Conservation (phyloP, 2,113 vertebrate species). For the Phyllopteryx taeniolatus region DNA sequence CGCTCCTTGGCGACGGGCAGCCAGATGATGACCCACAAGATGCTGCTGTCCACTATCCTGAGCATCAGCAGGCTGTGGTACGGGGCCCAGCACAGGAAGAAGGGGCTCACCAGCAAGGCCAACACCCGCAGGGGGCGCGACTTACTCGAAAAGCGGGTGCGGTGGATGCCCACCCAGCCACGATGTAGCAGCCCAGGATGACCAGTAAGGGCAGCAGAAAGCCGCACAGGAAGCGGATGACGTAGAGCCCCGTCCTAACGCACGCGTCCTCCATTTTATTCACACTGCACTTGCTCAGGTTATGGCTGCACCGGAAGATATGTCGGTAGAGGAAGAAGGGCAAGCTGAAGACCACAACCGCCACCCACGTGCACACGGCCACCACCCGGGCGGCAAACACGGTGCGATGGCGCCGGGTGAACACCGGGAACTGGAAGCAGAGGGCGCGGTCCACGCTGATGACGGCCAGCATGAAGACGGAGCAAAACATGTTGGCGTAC, state of each 20-base stretch:
- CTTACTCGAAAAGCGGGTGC: slow-evolving; percentile 56
- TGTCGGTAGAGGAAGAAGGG: slow-evolving; percentile 64
- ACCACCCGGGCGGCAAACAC: slow-evolving; percentile 42
- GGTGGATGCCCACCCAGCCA: slow-evolving; percentile 60
- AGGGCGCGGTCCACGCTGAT: slow-evolving; percentile 78
- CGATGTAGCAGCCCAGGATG: slow-evolving; percentile 66
- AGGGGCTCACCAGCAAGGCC: slow-evolving; percentile 59
- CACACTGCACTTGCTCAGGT: slow-evolving; percentile 63
- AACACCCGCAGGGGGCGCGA: slow-evolving; percentile 66
- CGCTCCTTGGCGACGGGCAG: slow-evolving; percentile 54
- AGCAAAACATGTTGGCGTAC: slow-evolving; percentile 77
- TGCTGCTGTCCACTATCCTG: slow-evolving; percentile 66
- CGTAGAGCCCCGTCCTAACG: slow-evolving; percentile 32
- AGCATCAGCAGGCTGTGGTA: slow-evolving; percentile 72
- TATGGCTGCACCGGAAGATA: slow-evolving; percentile 45
- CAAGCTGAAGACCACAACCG: slow-evolving; percentile 48
- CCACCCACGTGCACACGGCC: slow-evolving; percentile 52
- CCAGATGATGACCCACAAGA: slow-evolving; percentile 49
- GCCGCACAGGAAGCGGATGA: slow-evolving; percentile 71
- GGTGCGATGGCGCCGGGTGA: slow-evolving; percentile 55
- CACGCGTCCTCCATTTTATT: slow-evolving; percentile 31
- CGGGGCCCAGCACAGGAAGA: slow-evolving; percentile 78
- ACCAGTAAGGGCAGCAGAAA: slow-evolving; percentile 74
- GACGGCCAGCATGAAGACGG: slow-evolving; percentile 71
- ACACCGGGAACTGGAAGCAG: slow-evolving; percentile 69